Percentiles rank a stretch among this genome's conserved stretches.
These are phyloP conservation scores for Beris chalybata DNA, from an alignment of 2,888 invertebrate species.

Conservation along the genomic window DNA sequence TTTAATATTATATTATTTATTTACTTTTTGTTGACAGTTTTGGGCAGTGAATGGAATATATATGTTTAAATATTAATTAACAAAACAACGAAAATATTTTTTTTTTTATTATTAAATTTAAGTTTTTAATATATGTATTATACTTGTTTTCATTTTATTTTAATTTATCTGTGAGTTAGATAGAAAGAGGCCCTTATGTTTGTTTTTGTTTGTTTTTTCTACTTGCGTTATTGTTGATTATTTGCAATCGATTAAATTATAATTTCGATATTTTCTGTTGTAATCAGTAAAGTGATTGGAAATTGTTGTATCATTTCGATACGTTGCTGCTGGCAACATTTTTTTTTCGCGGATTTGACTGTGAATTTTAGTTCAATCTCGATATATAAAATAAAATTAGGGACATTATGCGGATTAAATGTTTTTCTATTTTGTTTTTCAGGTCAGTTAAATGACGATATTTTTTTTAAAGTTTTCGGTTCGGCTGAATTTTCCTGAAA, in stretches of 20 bases:
- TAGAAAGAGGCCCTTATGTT: constrained; percentile 34
- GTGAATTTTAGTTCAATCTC: background rate
- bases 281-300: too few species aligned
- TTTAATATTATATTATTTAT: constrained; percentile 11
- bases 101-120: constrained; percentile 16
- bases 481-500: too few species aligned
- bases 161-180: constrained; percentile 5
- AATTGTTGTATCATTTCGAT: background rate
- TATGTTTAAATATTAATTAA: constrained; percentile 36
- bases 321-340: background rate
- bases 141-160: constrained; percentile 20
- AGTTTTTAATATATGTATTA: constrained; percentile 3
- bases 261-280: background rate
- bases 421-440: too few species aligned
- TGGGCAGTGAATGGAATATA: constrained; percentile 39
- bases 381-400: too few species aligned
- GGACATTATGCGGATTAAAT: too few species aligned
- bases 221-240: background rate
- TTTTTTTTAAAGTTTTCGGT: too few species aligned
- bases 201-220: too few species aligned
- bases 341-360: background rate
- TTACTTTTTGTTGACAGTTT: constrained; percentile 27
- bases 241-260: constrained; percentile 9
- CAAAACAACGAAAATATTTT: constrained; percentile 33
- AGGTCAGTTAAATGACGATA: too few species aligned